Conservation (phyloP, 2,113 vertebrate genomes). For the Mohoua ochrocephala region DNA sequence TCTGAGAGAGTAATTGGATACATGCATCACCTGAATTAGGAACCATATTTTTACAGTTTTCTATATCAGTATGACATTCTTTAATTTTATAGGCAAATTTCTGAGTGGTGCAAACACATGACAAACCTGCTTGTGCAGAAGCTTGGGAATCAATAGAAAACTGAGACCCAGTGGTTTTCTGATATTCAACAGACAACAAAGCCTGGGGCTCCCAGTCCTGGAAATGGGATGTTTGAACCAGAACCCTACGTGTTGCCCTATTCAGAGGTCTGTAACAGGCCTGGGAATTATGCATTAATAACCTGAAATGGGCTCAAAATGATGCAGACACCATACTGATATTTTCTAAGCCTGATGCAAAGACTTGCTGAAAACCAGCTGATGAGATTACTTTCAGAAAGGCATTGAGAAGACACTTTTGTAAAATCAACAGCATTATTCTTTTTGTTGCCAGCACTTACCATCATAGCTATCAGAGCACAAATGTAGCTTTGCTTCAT, state of each 20-base stretch:
- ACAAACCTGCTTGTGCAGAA: not conserved
- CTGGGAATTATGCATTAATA: not conserved
- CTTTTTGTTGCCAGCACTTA: conserved; percentile 56
- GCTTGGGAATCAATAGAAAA: not conserved
- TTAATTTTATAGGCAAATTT: not conserved
- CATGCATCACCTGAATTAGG: not conserved
- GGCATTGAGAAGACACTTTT: not conserved
- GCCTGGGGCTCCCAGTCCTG: not conserved
- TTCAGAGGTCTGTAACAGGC: not conserved
- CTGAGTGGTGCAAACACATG: not conserved
- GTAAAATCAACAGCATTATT: not conserved
- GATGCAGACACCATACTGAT: not conserved
- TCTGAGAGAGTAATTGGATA: not conserved
- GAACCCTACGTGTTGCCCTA: accelerated
- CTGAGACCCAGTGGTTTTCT: not conserved
- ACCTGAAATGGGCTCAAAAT: not conserved
- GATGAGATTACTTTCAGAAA: not conserved
- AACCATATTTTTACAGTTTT: not conserved
- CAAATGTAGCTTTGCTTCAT: conserved; percentile 99
- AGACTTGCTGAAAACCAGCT: not conserved
- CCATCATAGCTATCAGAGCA: conserved; percentile 98
- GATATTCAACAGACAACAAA: not conserved
- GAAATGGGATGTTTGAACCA: not conserved
- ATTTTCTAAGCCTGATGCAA: not conserved
- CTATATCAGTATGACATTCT: not conserved